Evolutionary conservation across 2,113 vertebrate species (phyloP), one percentile per base, ranked within the genome.

Genomic region (Theristicus caerulescens): DNA sequence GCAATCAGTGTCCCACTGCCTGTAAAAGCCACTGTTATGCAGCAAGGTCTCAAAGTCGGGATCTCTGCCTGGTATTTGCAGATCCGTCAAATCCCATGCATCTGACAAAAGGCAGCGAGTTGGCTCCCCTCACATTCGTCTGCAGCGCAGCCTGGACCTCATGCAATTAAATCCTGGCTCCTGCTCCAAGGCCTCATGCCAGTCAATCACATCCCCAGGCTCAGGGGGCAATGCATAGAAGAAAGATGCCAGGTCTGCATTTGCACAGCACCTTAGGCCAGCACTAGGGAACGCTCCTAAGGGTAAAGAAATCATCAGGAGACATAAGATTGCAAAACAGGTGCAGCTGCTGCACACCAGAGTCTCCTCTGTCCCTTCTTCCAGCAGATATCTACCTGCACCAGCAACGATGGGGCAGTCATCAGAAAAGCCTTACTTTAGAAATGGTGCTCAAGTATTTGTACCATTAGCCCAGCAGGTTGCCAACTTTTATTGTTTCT

Each of bases 391-490:
- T 19, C 61, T 36, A 49, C 38, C n/a, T 71, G n/a, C 61, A 90
- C 52, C 1, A 10, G 67, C 51, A 74, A 42, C 1, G 3, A 86
- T 7, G 14, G 38, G 46, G 16, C 66, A 67, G 19, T 16, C 9
- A 1, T 78, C 59, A 84, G 54, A 69, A 86, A 79, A 86, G 34
- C 13, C 57, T 92, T 49, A 18, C 10, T 67, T 78, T 11, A 76
- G 49, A 84, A 81, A 46, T 6, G 8, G 15, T 44, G 32, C 54
- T 84, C 73, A 67, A 79, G 49, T 55, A 71, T 54, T 94, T 71
- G 52, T 34, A 79, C 57, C 57, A 29, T 74, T 86, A 86, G 55
- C 84, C 59, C 67, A 94, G 86, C 64, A 77, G 86, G 64, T 26
- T 51, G 42, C 70, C 82, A 74, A 44, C 61, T 90, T 76, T 16